Conservation (phyloP, 2,113 vertebrate genomes). For the Neogale vison region DNA sequence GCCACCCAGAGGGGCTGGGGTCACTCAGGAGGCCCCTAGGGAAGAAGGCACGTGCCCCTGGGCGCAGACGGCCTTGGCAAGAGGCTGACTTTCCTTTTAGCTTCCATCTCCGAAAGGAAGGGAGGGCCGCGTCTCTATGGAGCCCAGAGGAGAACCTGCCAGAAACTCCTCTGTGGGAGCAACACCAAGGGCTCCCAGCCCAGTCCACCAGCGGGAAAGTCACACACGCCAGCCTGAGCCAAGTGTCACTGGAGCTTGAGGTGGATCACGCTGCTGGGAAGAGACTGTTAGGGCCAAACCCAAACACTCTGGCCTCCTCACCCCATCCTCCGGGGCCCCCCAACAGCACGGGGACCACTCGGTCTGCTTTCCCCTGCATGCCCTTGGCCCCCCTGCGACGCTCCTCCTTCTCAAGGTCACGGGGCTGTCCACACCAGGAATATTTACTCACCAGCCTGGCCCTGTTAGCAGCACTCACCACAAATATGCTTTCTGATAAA, state of each 20-base stretch:
- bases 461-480: slow-evolving; percentile 93
- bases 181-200: neutral
- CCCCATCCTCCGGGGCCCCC: neutral
- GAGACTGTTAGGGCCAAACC: neutral
- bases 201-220: neutral
- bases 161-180: neutral
- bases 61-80: neutral
- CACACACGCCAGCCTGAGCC: neutral
- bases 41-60: neutral
- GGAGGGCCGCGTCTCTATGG: neutral
- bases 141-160: neutral
- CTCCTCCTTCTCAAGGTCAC: slow-evolving; percentile 91
- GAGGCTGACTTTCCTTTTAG: neutral
- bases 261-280: neutral
- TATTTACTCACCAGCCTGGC: slow-evolving; percentile 92
- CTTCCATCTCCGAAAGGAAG: neutral
- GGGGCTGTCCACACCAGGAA: slow-evolving; percentile 85
- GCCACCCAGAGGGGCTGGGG: neutral
- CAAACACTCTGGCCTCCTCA: neutral
- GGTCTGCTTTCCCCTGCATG: slow-evolving; percentile 53
- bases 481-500: slow-evolving; percentile 97
- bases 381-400: neutral
- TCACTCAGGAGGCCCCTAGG: neutral
- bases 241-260: neutral
- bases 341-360: neutral